Base-by-base conservation (phyloP, 2,888 invertebrate genomes). In the Crossocerus cetratus region DNA sequence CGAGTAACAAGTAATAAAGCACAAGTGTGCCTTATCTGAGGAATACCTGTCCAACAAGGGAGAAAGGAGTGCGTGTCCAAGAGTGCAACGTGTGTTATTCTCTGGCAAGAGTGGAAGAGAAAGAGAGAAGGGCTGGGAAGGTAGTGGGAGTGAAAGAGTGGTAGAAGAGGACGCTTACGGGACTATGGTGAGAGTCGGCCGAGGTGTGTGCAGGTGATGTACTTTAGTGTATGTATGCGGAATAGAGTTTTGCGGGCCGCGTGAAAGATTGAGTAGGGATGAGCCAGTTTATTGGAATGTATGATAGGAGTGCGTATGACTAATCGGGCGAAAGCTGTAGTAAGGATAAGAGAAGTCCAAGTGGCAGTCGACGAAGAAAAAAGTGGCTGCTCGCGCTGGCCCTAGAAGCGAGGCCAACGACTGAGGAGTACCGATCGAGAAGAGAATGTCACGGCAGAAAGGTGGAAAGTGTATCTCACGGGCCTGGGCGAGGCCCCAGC, bases 401-500 rank as follows among this genome's bases (percentile, higher is more conserved):
- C 32, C 2, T 4, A 32, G 44, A 21, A 54, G 65, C 20, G 14
- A 21, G n/a, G 18, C 43, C 16, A n/a, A 11, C 14, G 16, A 5
- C 49, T 5, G 43, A 58, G 20, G 63, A 53, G 43, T 18, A 21
- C 21, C 49, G 14, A 14, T 49, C 49, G 49, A 49, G 49, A 16
- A 49, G 55, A 58, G 57, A 55, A 59, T 69, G 70, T 49, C 61
- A 59, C 65, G 58, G 45, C 18, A 21, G 23, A 64, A 49, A 32
- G 53, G 54, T 45, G 65, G 44, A 58, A 45, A 20, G 13, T 23
- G 16, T 49, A 42, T 69, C 20, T 14, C 56, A 57, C 66, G 77
- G 78, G 21, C 71, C 79, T 78, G 84, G 86, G 78, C 82, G 79
- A 83, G 83, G 82, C 80, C 80, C 74, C 77, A 72, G 74, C 62